These are phyloP conservation scores for Pseudomyrmex sp. DNA, from an alignment of 1,140 invertebrate species.

Conservation along the genomic window DNA sequence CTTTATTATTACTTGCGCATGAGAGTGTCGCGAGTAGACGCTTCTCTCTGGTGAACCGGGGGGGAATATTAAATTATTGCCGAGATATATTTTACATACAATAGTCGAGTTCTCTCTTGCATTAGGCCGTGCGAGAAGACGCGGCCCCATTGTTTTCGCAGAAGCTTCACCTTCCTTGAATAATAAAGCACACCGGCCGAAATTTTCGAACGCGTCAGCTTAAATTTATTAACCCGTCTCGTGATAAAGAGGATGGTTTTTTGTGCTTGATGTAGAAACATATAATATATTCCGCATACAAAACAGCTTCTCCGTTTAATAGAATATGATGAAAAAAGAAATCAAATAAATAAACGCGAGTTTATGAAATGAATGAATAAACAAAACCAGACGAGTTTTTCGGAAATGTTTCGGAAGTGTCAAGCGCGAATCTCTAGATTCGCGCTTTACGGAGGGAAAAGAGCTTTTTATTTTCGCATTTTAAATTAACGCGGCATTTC, in stretches of 20 bases:
- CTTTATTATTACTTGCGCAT: constrained; percentile 18
- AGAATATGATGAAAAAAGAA: background rate
- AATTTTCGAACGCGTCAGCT: constrained; percentile 37
- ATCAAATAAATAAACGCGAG: too few species aligned
- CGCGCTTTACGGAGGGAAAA: background rate
- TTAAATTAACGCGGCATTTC: background rate
- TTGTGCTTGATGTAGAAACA: background rate
- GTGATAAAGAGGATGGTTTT: background rate
- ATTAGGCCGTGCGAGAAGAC: constrained; percentile 32
- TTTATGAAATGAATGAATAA: too few species aligned
- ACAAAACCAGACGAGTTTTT: too few species aligned
- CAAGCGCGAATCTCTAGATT: background rate
- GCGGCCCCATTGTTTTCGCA: constrained; percentile 34
- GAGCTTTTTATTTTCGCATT: background rate
- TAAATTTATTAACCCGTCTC: constrained; percentile 31
- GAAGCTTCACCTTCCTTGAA: constrained; percentile 24
- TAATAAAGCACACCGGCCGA: constrained; percentile 10
- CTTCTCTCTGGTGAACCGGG: constrained; percentile 7
- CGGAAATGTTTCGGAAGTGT: background rate
- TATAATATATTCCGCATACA: background rate
- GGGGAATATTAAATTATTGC: constrained; percentile 45
- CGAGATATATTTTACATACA: constrained; percentile 52
- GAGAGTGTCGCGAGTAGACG: background rate
- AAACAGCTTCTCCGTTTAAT: background rate
- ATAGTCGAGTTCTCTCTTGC: constrained; percentile 8